Base-by-base conservation (phyloP, 2,797 vertebrate species). In the Amblyopsis hoosieri region DNA sequence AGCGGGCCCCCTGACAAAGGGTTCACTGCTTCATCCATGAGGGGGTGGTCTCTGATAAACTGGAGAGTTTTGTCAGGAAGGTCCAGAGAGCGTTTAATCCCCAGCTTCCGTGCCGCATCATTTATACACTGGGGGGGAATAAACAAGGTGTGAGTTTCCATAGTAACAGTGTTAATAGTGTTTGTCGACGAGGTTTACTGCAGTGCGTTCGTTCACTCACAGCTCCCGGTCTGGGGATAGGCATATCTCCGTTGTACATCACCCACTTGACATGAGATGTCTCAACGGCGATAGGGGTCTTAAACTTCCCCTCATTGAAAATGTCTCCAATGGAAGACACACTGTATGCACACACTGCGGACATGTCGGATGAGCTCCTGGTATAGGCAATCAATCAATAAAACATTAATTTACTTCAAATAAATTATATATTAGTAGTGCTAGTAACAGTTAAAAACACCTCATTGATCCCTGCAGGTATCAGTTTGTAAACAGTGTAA, bases 261-360 rank as follows among this genome's bases (percentile, higher is more conserved):
- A 93, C 87, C 92, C 91, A 92, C 63, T 92, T 93, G 13, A 90
- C 71, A 17, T 91, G 78, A 47, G 87, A 86, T 0, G 83, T 86
- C 67, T 92, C 92, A 58, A 86, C 80, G 1, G 88, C 74, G 19
- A 90, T 73, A 0, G 90, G 74, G 0, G 87, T 93, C 83, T 92
- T 93, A 78, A 93, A 94, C 73, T 83, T 92, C 52, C 93, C 92
- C 70, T 89, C 85, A 4, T 85, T 86, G 71, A 94, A 94, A 73
- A 90, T 75, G 0, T 89, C 67, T 54, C 81, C 74, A 12, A 93
- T 90, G 8, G 68, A 76, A 9, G 79, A 61, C 66, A 87, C 72
- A 0, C 72, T 84, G 75, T 87, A 93, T 0, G 85, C 88, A 73
- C 91, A 94, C 4, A 87, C 84, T 0, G 91, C 89, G 1, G 93